phyloP scores from a whole-genome alignment of 2,797 vertebrate genomes.

The Amblyraja radiata region DNA sequence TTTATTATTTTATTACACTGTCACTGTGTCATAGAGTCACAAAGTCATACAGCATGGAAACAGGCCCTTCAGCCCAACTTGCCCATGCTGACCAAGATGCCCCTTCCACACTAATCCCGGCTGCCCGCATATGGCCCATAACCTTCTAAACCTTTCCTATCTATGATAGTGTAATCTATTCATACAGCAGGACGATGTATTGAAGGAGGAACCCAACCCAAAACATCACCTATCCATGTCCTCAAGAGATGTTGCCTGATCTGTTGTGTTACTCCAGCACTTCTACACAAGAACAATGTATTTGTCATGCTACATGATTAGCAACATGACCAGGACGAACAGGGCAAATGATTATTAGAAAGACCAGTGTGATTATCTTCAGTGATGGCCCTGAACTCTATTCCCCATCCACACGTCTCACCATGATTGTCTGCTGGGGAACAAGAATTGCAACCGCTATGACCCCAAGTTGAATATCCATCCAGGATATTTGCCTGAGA shows the following conservation, averaged over 20 bases:
- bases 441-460: not conserved
- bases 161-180: no score
- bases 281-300: not conserved
- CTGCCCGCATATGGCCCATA: no score
- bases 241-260: no score
- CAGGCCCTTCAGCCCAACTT: no score
- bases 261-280: no score
- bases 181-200: no score
- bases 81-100: no score
- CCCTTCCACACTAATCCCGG: no score
- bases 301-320: not conserved
- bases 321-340: not conserved
- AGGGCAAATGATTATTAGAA: not conserved
- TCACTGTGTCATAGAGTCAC: not conserved
- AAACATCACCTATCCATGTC: no score
- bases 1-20: not conserved
- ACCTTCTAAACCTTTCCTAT: no score
- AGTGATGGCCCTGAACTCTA: not conserved
- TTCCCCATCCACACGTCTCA: not conserved
- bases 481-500: not conserved
- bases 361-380: not conserved
- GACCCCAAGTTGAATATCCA: not conserved
- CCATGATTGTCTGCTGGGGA: not conserved
- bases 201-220: no score
- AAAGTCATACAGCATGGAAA: no score